These are phyloP conservation scores for Chaetodon trifascialis DNA, from an alignment of 2,113 vertebrate genomes.

Conservation along the genomic window DNA sequence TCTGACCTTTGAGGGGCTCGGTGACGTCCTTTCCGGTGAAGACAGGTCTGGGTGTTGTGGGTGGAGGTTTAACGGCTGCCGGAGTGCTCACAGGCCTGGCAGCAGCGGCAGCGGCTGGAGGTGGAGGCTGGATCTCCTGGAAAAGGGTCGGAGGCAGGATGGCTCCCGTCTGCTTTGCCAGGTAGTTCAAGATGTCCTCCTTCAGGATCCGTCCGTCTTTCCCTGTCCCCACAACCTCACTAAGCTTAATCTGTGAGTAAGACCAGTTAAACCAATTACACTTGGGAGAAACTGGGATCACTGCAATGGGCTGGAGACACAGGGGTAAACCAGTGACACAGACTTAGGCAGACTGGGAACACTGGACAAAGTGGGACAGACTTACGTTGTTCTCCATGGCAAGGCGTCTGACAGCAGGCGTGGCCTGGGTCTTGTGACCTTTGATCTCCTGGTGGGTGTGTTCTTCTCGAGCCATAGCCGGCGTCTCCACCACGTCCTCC, in stretches of 20 bases:
- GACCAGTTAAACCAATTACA: background rate
- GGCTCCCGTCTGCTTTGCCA: conserved; percentile 96
- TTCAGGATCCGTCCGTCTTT: conserved; percentile 96
- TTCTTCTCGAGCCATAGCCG: conserved; percentile 93
- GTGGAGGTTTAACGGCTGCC: conserved; percentile 47
- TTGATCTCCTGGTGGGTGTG: conserved; percentile 98
- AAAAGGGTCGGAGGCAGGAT: conserved; percentile 92
- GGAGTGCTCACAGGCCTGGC: conserved; percentile 69
- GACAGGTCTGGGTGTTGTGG: conserved; percentile 70
- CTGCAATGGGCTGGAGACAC: background rate
- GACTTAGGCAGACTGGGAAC: no score
- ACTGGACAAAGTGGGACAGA: background rate
- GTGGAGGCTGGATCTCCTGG: conserved; percentile 87
- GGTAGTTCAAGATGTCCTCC: conserved; percentile 96
- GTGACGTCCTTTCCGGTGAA: conserved; percentile 91
- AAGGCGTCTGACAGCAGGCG: conserved; percentile 94
- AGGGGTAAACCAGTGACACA: background rate
- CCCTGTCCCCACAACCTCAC: conserved; percentile 95
- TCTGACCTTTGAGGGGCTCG: conserved; percentile 92
- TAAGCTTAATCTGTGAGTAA: conserved; percentile 92
- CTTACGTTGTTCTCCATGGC: conserved; percentile 98
- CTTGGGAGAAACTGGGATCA: background rate
- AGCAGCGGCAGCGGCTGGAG: conserved; percentile 48
- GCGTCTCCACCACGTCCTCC: conserved; percentile 96
- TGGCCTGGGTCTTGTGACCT: conserved; percentile 95